phyloP scores from a whole-genome alignment of 1,140 invertebrate species.

The Drosophila bocqueti region DNA sequence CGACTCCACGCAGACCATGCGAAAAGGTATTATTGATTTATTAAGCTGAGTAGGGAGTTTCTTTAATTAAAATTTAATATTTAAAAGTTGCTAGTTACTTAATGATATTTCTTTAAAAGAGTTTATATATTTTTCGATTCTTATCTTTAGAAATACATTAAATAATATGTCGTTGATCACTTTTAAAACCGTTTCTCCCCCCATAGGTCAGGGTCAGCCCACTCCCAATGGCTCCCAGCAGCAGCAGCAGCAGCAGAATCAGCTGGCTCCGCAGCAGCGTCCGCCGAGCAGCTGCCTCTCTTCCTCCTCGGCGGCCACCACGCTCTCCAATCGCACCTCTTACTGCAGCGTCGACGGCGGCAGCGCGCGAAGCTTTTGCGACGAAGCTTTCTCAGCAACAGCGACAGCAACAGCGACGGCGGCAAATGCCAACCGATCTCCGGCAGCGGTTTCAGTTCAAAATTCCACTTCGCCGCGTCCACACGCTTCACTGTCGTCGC shows the following conservation, averaged over 20 bases:
- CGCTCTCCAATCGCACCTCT: slow-evolving; percentile 83
- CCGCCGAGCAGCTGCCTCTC: slow-evolving; percentile 65
- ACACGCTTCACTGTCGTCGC: slow-evolving; percentile 70
- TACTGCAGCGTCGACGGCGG: slow-evolving; percentile 82
- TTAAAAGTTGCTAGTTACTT: no score
- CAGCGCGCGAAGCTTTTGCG: slow-evolving; percentile 76
- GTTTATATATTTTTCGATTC: neutral
- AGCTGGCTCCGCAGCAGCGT: slow-evolving; percentile 65
- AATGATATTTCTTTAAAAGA: neutral
- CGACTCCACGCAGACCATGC: slow-evolving; percentile 85
- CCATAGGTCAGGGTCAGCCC: slow-evolving; percentile 71
- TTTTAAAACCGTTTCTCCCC: neutral
- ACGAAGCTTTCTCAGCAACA: slow-evolving; percentile 72
- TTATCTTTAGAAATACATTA: neutral
- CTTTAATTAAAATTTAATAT: no score
- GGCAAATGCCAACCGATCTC: slow-evolving; percentile 43
- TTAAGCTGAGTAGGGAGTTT: no score
- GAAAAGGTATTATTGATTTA: slow-evolving; percentile 36
- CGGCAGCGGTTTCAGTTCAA: slow-evolving; percentile 69
- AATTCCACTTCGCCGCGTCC: slow-evolving; percentile 70
- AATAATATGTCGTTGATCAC: neutral
- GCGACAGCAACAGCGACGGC: slow-evolving; percentile 34
- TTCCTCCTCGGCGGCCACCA: slow-evolving; percentile 70
- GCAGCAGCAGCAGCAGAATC: slow-evolving; percentile 24
- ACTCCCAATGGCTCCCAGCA: slow-evolving; percentile 20